phyloP scores from a whole-genome alignment of 2,888 invertebrate species.

The Horisme vitalbata region DNA sequence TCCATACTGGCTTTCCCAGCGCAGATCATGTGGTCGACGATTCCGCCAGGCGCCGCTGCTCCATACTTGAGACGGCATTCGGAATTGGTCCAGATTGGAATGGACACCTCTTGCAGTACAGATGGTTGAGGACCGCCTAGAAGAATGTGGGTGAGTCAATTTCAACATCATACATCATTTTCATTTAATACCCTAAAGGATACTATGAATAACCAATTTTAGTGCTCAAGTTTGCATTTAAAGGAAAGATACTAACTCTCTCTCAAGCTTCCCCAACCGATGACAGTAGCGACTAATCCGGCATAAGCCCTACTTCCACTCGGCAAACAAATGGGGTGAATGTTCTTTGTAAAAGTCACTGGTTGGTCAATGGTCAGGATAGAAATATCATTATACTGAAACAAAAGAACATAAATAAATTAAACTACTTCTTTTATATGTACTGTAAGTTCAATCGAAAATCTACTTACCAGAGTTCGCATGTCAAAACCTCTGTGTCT shows the following conservation, averaged over 20 bases:
- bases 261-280: conserved; percentile 93
- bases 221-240: too few relatives aligned
- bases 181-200: too few relatives aligned
- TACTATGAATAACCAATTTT: too few relatives aligned
- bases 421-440: conserved; percentile 4
- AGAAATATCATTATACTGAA: conserved; percentile 92
- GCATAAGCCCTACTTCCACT: conserved; percentile 83
- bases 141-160: conserved; percentile 16
- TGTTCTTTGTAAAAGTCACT: conserved; percentile 86
- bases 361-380: conserved; percentile 90
- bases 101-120: conserved; percentile 91
- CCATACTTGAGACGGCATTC: conserved; percentile 92
- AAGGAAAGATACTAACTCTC: conserved; percentile 81
- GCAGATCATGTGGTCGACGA: conserved; percentile 93
- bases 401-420: conserved; percentile 28
- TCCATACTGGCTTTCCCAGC: conserved; percentile 93
- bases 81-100: conserved; percentile 91
- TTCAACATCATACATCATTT: too few relatives aligned
- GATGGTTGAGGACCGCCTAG: conserved; percentile 92
- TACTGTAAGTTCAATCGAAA: too few relatives aligned
- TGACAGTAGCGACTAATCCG: conserved; percentile 89
- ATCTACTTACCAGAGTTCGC: conserved; percentile 85
- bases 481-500: conserved; percentile 92
- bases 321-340: conserved; percentile 91
- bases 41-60: conserved; percentile 93